Evolutionary conservation across 2,888 invertebrate genomes (phyloP).

Genomic region (Cynaeus angustus): DNA sequence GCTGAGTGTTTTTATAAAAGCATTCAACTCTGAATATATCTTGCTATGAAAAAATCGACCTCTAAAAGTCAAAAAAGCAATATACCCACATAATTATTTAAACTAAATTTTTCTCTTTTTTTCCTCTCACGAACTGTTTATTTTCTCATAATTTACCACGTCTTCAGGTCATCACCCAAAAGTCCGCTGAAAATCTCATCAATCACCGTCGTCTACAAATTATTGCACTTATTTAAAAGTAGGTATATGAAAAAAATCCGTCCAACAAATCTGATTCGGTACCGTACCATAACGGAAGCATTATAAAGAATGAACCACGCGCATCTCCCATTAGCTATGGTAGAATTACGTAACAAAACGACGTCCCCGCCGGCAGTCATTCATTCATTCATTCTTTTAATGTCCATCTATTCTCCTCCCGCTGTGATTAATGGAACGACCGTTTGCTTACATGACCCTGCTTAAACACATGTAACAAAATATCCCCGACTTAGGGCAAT

Average conservation of each 20-base stretch:
- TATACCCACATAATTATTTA: too few species aligned
- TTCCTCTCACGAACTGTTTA: conserved; percentile 12
- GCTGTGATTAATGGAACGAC: conserved; percentile 51
- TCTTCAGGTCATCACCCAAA: conserved; percentile 7
- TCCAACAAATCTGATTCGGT: conserved; percentile 39
- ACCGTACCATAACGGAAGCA: conserved; percentile 48
- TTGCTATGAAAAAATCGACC: too few species aligned
- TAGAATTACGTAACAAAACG: conserved; percentile 50
- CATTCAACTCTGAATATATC: too few species aligned
- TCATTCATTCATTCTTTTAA: conserved; percentile 51
- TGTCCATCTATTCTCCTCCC: conserved; percentile 49
- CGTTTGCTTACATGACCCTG: conserved; percentile 47
- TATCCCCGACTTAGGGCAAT: conserved; percentile 23
- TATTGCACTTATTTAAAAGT: conserved; percentile 31
- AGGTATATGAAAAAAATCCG: conserved; percentile 29
- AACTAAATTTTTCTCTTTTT: too few species aligned
- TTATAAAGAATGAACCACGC: conserved; percentile 50
- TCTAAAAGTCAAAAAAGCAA: too few species aligned
- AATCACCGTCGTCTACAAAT: conserved; percentile 26
- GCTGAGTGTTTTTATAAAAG: too few species aligned
- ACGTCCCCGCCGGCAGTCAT: conserved; percentile 49
- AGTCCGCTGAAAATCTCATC: conserved; percentile 24
- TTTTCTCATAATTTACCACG: conserved; percentile 23
- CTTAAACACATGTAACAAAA: conserved; percentile 42
- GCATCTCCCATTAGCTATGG: conserved; percentile 50